Evolutionary conservation across 2,113 vertebrate genomes (phyloP), one percentile per base, ranked within the genome.

Genomic region (Falco punctatus): DNA sequence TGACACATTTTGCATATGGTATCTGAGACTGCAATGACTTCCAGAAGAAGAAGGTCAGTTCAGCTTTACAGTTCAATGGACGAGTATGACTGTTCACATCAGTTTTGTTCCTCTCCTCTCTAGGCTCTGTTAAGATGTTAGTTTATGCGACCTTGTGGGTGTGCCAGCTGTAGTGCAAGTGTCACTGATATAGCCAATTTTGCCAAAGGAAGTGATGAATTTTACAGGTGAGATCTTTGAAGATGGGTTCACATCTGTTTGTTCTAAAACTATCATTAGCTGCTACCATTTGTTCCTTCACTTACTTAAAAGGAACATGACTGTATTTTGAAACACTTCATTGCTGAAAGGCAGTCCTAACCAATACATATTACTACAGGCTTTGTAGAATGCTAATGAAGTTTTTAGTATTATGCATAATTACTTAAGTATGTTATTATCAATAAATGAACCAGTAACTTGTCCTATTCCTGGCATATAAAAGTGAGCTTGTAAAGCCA

Each of bases 321-420:
- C 65, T 92, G 28, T 81, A 61, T 93, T 93, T 88, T 89, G 65
- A 81, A 95, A 69, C 21, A 80, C 30, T 70, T 72, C 80, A 58
- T 80, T 85, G 69, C 82, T 95, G 62, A 86, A 64, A 81, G 33
- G 67, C 44, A 92, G 11, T 81, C 59, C 69, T 94, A 74, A 88
- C 52, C 40, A 81, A 86, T 64, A 51, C 1, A 1, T 57, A 21
- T 49, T 84, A 52, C 88, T 87, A 61, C 52, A 79, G 66, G 65
- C 64, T 94, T 59, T 27, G 17, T 81, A 75, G 69, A 87, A 92
- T n/a, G 70, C 78, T 96, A 94, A 95, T 93, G 71, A 90, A 27
- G 19, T 73, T 89, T 94, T 83, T 89, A 81, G 48, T 91, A 44
- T 83, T 92, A 95, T 91, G 59, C 58, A 57, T 92, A 88, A 97